Evolutionary conservation across 2,113 vertebrate genomes (phyloP).

Genomic region (Poecile atricapillus): DNA sequence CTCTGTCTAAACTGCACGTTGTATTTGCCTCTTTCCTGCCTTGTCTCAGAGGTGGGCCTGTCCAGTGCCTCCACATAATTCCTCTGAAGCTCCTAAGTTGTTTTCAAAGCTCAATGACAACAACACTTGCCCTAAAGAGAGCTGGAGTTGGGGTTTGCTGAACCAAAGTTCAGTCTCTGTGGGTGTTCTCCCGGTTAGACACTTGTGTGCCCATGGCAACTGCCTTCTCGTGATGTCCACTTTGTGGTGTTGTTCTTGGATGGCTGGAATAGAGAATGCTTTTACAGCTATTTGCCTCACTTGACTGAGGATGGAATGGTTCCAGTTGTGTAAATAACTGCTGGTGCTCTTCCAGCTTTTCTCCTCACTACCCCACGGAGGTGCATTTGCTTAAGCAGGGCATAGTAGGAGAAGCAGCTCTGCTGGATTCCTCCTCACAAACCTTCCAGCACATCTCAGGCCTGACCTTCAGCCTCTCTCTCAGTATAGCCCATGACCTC

Average conservation of each 20-base stretch:
- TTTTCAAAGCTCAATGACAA: neutral
- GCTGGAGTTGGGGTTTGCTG: neutral
- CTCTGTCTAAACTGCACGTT: neutral
- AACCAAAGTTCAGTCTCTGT: neutral
- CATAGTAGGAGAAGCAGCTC: constrained; percentile 34
- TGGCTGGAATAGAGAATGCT: constrained; percentile 41
- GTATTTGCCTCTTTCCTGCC: neutral
- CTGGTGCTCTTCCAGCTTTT: constrained; percentile 51
- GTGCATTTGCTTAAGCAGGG: constrained; percentile 52
- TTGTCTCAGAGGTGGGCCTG: neutral
- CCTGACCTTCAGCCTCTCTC: neutral
- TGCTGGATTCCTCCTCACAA: constrained; percentile 1
- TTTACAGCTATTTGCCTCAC: constrained; percentile 61
- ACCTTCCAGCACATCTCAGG: neutral
- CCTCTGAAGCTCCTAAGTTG: neutral
- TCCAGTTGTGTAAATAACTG: constrained; percentile 76
- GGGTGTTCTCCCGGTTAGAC: neutral
- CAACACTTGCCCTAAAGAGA: neutral
- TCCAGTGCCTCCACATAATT: neutral
- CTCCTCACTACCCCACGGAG: constrained; percentile 50
- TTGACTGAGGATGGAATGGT: constrained; percentile 63
- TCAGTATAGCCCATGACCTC: neutral
- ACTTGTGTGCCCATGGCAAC: constrained; percentile 34
- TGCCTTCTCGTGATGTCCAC: constrained; percentile 53
- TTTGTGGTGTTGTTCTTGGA: constrained; percentile 66